Conservation (phyloP, 2,797 vertebrate species). For the Pantherophis vulpinus region DNA sequence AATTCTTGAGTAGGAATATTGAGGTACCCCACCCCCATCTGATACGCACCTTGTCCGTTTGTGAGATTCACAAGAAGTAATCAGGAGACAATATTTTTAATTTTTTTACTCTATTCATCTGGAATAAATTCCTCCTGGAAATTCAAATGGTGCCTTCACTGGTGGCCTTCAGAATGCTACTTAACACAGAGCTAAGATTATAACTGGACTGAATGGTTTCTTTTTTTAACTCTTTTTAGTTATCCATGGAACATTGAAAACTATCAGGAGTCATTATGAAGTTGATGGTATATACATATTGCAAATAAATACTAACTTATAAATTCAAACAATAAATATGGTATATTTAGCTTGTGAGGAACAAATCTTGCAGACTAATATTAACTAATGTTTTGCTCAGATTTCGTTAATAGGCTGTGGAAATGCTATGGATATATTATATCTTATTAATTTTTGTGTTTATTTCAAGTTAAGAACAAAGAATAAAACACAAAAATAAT, state of each 20-base stretch:
- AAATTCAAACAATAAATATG: neutral
- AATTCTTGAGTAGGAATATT: neutral
- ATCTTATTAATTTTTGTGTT: neutral
- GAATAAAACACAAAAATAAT: neutral
- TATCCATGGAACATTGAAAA: neutral
- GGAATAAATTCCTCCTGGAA: neutral
- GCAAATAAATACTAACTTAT: neutral
- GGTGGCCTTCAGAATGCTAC: neutral
- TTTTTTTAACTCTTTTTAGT: neutral
- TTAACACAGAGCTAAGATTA: neutral
- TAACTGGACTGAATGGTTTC: neutral
- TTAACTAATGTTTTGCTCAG: neutral
- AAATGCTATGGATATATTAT: neutral
- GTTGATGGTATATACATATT: neutral
- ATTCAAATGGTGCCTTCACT: neutral
- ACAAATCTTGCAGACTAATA: neutral
- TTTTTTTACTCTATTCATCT: neutral
- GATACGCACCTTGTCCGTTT: neutral
- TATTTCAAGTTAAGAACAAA: neutral
- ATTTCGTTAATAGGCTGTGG: neutral
- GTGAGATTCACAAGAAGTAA: neutral
- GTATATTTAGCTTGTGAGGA: neutral
- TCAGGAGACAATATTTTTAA: neutral
- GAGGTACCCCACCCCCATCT: neutral
- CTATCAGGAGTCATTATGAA: neutral